Conservation (phyloP, 2,797 vertebrate species). For the Eulemur albifrons region DNA sequence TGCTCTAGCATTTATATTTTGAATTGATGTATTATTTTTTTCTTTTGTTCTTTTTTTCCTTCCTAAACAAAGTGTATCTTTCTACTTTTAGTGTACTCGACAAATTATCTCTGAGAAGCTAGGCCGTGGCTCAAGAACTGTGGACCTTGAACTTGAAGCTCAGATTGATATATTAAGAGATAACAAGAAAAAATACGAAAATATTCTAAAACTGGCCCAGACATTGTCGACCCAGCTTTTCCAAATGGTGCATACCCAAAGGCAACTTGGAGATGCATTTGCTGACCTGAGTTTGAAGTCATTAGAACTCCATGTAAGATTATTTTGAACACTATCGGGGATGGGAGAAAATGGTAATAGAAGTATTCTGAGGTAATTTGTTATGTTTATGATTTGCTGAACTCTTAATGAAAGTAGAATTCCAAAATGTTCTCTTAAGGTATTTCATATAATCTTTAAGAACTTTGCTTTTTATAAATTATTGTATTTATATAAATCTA, state of each 20-base stretch:
- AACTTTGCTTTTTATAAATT: not conserved
- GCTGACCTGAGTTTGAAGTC: conserved; percentile 99
- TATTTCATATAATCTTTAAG: conserved; percentile 14
- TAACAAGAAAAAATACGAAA: conserved; percentile 98
- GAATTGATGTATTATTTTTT: conserved; percentile 36
- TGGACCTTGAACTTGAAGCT: conserved; percentile 97
- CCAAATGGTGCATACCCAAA: conserved; percentile 97
- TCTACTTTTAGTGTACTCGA: conserved; percentile 91
- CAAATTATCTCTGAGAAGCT: conserved; percentile 98
- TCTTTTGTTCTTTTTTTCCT: not conserved
- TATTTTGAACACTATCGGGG: conserved; percentile 55
- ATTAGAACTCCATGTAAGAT: conserved; percentile 96
- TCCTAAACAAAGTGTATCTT: conserved; percentile 64
- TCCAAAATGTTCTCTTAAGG: conserved; percentile 1
- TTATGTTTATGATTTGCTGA: conserved; percentile 40
- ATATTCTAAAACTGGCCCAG: conserved; percentile 94
- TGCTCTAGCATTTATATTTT: conserved; percentile 31
- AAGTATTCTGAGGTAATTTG: conserved; percentile 4
- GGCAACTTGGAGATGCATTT: conserved; percentile 96
- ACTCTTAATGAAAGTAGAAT: conserved; percentile 14
- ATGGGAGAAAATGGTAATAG: not conserved
- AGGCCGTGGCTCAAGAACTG: conserved; percentile 97
- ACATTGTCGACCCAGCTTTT: conserved; percentile 93
- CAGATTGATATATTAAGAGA: conserved; percentile 97
- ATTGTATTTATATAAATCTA: not conserved